A percentile compares a stretch with the other conserved stretches of the same genome.
These are phyloP conservation scores for Drosophila phalerata DNA, from an alignment of 2,888 invertebrate genomes.

Conservation along the genomic window DNA sequence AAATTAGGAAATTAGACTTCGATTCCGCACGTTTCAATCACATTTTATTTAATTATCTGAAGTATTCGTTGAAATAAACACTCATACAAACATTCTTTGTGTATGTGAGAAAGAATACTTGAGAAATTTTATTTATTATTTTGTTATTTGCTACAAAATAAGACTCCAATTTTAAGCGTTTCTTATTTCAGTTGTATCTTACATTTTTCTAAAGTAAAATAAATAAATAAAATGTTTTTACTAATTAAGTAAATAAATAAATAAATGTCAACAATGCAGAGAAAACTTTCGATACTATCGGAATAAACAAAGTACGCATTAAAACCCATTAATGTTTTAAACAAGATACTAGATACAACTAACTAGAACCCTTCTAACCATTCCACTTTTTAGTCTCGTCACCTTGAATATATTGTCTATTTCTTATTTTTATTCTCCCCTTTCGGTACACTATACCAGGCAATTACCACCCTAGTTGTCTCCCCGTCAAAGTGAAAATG, in stretches of 20 bases:
- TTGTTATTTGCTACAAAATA: not conserved
- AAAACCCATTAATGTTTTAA: not conserved
- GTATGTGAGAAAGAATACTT: not conserved
- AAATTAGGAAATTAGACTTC: slow-evolving; percentile 7
- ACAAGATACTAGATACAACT: not conserved
- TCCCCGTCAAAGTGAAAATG: slow-evolving; percentile 8
- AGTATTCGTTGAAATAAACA: not conserved
- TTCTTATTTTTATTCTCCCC: too few species aligned
- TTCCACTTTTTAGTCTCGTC: not conserved
- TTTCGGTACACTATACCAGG: slow-evolving; percentile 6
- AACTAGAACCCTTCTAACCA: not conserved
- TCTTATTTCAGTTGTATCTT: too few species aligned
- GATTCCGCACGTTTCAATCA: not conserved
- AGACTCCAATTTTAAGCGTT: not conserved
- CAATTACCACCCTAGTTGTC: slow-evolving; percentile 32
- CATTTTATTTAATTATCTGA: slow-evolving; percentile 12
- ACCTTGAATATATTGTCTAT: not conserved
- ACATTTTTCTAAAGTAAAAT: too few species aligned
- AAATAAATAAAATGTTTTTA: too few species aligned
- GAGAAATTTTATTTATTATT: not conserved
- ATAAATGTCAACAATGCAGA: too few species aligned
- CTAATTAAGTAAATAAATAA: too few species aligned
- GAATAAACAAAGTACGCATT: not conserved
- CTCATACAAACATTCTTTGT: not conserved
- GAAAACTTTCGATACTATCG: too few species aligned